These are phyloP conservation scores for Capitella teleta DNA, from an alignment of 1,140 invertebrate species.

Conservation along the genomic window DNA sequence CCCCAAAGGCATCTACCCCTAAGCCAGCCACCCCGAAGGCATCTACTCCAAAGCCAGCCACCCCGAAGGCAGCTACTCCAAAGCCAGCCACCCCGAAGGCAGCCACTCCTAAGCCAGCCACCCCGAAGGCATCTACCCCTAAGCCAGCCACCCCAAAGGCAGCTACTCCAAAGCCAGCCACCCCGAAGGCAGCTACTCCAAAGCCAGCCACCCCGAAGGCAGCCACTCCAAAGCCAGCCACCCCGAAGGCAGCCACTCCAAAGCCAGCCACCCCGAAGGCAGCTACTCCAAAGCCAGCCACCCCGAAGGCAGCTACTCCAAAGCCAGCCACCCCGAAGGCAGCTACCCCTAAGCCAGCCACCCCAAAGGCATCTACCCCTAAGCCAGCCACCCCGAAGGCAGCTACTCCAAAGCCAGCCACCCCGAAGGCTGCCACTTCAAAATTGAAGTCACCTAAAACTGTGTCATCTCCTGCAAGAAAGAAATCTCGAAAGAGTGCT, in stretches of 20 bases:
- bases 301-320: constrained; percentile 9
- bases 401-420: constrained; percentile 1
- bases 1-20: background rate
- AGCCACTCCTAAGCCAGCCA: constrained; percentile 1
- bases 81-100: constrained; percentile 5
- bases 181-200: too few relatives aligned
- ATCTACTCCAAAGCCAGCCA: constrained; percentile 5
- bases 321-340: constrained; percentile 7
- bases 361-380: constrained; percentile 5
- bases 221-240: constrained; percentile 2
- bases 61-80: constrained; percentile 3
- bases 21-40: constrained; percentile 6
- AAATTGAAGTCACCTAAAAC: too few relatives aligned
- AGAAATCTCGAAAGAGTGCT: too few relatives aligned
- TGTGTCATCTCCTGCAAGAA: too few relatives aligned
- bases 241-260: background rate
- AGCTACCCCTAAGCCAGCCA: constrained; percentile 1
- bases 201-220: constrained; percentile 4
- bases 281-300: background rate
- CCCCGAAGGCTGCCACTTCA: too few relatives aligned
- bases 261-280: constrained; percentile 1
- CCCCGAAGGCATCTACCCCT: constrained; percentile 6
- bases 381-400: constrained; percentile 4
- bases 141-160: constrained; percentile 6
- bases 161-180: constrained; percentile 1